phyloP scores from a whole-genome alignment of 2,888 invertebrate genomes.

The Idaea straminata region DNA sequence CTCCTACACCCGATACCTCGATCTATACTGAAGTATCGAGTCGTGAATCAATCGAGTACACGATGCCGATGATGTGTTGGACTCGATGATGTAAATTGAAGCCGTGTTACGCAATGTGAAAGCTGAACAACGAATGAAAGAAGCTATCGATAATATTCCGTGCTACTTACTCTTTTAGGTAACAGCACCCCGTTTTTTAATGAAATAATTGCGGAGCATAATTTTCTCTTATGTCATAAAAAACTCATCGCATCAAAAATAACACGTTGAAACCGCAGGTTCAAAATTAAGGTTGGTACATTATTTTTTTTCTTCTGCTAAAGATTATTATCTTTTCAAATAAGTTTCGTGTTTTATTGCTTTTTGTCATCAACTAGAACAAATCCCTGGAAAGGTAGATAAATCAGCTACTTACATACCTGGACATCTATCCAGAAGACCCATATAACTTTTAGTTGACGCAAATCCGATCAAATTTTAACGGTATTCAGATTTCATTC shows the following conservation, averaged over 20 bases:
- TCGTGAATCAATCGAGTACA: slow-evolving; percentile 29
- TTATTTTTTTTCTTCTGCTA: background rate
- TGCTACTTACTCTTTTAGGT: slow-evolving; percentile 32
- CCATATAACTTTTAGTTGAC: slow-evolving; percentile 58
- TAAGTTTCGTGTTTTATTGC: background rate
- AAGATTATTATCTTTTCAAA: background rate
- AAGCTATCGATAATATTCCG: slow-evolving; percentile 52
- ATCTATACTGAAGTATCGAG: slow-evolving; percentile 26
- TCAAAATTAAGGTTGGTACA: background rate
- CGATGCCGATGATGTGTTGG: slow-evolving; percentile 34
- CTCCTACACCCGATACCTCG: slow-evolving; percentile 5
- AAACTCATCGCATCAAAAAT: slow-evolving; percentile 8
- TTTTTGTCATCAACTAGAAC: slow-evolving; percentile 21
- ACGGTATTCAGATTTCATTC: slow-evolving; percentile 61
- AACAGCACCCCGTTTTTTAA: slow-evolving; percentile 7
- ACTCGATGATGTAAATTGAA: slow-evolving; percentile 55
- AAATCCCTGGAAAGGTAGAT: slow-evolving; percentile 30
- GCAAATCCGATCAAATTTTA: slow-evolving; percentile 75
- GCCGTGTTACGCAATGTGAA: slow-evolving; percentile 63
- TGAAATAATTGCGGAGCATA: background rate
- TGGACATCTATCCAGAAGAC: slow-evolving; percentile 33
- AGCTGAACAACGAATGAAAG: slow-evolving; percentile 48
- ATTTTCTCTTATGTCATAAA: background rate
- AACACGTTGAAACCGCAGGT: background rate
- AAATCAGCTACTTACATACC: slow-evolving; percentile 32